These are phyloP conservation scores for Synergus japonicus DNA, from an alignment of 2,888 invertebrate genomes.

Conservation along the genomic window DNA sequence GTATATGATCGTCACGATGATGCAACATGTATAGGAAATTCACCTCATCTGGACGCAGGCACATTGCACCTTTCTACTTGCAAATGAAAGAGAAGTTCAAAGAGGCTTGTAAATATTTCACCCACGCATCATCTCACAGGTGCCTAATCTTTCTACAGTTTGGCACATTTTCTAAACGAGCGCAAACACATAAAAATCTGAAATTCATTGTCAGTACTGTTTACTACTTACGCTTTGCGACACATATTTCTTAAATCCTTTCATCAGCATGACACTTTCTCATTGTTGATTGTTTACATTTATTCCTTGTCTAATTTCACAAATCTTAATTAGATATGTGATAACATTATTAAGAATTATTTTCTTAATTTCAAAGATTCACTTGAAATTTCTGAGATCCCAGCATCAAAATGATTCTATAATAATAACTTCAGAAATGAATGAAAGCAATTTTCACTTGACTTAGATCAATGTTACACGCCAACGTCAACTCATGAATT, in stretches of 20 bases:
- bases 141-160: slow-evolving; percentile 6
- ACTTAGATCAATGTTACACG: slow-evolving; percentile 25
- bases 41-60: background rate
- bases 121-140: slow-evolving; percentile 28
- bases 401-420: background rate
- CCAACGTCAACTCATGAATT: slow-evolving; percentile 33
- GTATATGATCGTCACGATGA: slow-evolving; percentile 58
- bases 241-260: background rate
- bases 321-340: no score
- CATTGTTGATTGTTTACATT: no score
- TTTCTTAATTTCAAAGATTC: no score
- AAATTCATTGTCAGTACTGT: background rate
- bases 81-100: slow-evolving; percentile 24
- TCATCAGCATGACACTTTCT: no score
- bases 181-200: background rate
- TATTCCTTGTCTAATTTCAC: no score
- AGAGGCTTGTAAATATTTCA: slow-evolving; percentile 27
- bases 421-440: slow-evolving; percentile 4
- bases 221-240: background rate
- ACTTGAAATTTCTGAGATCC: no score
- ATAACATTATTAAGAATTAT: no score
- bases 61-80: slow-evolving; percentile 27
- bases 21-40: slow-evolving; percentile 55
- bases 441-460: slow-evolving; percentile 20
- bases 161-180: slow-evolving; percentile 3